phyloP scores from a whole-genome alignment of 1,140 invertebrate species.

The Camponotus pennsylvanicus region DNA sequence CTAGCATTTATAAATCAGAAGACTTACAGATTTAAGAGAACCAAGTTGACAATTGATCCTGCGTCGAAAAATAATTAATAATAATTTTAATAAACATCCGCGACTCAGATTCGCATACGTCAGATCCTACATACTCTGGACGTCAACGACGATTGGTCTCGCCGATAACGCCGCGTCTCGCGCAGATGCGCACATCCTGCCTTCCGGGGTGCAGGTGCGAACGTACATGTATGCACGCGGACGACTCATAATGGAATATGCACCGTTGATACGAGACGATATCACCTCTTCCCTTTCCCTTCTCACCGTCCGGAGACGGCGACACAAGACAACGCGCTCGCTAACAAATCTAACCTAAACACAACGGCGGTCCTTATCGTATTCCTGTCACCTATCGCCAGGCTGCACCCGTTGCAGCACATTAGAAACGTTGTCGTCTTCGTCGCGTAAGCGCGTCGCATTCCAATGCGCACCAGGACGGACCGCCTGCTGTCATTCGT shows the following conservation, averaged over 20 bases:
- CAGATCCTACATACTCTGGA: not conserved
- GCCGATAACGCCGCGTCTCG: slow-evolving; percentile 21
- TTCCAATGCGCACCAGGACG: not conserved
- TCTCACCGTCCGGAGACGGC: not conserved
- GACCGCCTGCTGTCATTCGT: not conserved
- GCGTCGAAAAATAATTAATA: not conserved
- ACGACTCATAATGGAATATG: slow-evolving; percentile 40
- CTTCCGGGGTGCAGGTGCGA: not conserved
- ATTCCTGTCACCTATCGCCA: slow-evolving; percentile 44
- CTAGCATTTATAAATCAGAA: no score
- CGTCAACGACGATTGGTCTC: not conserved
- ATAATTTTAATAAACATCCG: not conserved
- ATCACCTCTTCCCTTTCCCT: slow-evolving; percentile 2
- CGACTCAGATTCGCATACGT: slow-evolving; percentile 6
- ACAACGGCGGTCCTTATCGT: slow-evolving; percentile 48
- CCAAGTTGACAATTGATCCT: not conserved
- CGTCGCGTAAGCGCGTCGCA: not conserved
- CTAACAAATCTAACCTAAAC: slow-evolving; percentile 63
- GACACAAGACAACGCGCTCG: slow-evolving; percentile 4
- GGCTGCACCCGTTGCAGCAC: slow-evolving; percentile 30
- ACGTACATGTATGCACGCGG: not conserved
- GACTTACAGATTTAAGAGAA: not conserved
- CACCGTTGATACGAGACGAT: slow-evolving; percentile 53
- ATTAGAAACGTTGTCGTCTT: slow-evolving; percentile 20
- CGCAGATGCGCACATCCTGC: not conserved